Evolutionary conservation across 1,140 invertebrate species (phyloP).

Genomic region (Ceratina calcarata): DNA sequence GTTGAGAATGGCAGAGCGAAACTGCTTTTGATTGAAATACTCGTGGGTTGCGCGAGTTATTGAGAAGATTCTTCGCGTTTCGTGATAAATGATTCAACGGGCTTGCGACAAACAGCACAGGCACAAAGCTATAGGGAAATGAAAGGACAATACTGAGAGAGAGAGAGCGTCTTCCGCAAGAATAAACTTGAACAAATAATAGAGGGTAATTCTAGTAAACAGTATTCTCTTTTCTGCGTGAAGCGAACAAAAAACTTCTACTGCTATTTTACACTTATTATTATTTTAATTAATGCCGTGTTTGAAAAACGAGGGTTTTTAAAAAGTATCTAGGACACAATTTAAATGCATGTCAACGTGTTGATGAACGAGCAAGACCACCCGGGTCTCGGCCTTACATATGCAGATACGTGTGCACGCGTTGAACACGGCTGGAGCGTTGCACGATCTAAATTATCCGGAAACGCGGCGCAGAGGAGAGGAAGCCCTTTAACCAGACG

Average conservation of each 20-base stretch:
- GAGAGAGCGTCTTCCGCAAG: neutral
- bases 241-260: no score
- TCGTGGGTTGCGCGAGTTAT: neutral
- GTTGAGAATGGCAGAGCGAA: neutral
- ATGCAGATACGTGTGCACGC: constrained; percentile 22
- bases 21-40: neutral
- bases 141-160: neutral
- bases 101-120: neutral
- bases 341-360: neutral
- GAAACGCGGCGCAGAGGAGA: constrained; percentile 61
- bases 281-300: no score
- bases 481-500: constrained; percentile 47
- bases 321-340: neutral
- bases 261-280: no score
- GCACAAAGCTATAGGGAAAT: neutral
- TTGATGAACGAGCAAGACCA: constrained; percentile 19
- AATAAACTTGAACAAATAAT: constrained; percentile 1
- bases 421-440: constrained; percentile 1
- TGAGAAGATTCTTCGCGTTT: neutral
- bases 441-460: constrained; percentile 67
- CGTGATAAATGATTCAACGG: constrained; percentile 19
- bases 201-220: neutral
- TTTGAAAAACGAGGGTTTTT: neutral
- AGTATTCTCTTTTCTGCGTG: neutral
- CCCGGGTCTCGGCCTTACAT: neutral